Evolutionary conservation across 2,888 invertebrate genomes (phyloP).

Genomic region (Ernsta delagoae): DNA sequence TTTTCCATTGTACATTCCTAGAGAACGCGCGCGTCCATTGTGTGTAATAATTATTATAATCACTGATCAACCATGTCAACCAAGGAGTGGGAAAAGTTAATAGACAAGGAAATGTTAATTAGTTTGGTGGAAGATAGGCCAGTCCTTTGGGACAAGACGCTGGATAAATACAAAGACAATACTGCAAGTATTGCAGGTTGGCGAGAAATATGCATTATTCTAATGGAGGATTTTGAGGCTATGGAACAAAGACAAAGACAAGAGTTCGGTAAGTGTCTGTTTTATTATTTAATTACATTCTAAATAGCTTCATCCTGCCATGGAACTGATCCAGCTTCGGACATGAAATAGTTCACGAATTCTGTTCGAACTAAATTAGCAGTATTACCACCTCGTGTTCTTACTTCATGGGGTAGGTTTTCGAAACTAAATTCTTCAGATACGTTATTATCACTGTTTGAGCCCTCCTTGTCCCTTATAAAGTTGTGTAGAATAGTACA

Average conservation of each 20-base stretch:
- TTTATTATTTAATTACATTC: conserved; percentile 23
- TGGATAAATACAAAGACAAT: conserved; percentile 1
- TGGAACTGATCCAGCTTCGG: conserved; percentile 39
- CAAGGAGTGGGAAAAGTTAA: not conserved
- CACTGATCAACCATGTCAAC: conserved; percentile 7
- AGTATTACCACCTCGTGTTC: conserved; percentile 39
- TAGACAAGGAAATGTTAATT: not conserved
- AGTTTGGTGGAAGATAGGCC: not conserved
- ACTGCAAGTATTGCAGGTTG: not conserved
- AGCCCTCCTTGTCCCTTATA: conserved; percentile 40
- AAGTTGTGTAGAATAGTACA: conserved; percentile 42
- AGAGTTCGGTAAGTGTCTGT: conserved; percentile 35
- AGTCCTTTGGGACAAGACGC: conserved; percentile 6
- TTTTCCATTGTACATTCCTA: conserved; percentile 6
- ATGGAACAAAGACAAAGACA: conserved; percentile 36
- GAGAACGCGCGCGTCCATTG: conserved; percentile 26
- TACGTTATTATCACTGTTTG: conserved; percentile 38
- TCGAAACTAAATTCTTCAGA: conserved; percentile 33
- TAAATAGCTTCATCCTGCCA: conserved; percentile 41
- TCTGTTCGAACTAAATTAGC: conserved; percentile 40
- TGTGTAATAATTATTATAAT: conserved; percentile 10
- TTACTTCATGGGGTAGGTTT: conserved; percentile 39
- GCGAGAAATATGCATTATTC: conserved; percentile 4
- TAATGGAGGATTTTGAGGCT: conserved; percentile 20
- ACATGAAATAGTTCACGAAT: conserved; percentile 41